These are phyloP conservation scores for Sinopyrophorus schimmeli DNA, from an alignment of 2,888 invertebrate genomes.

Conservation along the genomic window DNA sequence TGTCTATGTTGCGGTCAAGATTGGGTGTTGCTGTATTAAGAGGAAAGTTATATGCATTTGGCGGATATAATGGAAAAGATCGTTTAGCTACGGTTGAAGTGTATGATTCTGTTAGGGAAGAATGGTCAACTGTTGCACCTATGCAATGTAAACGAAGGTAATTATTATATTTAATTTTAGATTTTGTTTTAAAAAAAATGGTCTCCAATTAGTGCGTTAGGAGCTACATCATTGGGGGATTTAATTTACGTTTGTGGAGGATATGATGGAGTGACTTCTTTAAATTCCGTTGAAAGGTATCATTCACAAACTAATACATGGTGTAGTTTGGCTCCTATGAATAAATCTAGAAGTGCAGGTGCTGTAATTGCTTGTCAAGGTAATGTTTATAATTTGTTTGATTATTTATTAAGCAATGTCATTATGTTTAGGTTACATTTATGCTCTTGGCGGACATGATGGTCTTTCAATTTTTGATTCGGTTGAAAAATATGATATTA, in stretches of 20 bases:
- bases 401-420: not conserved
- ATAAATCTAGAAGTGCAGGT: constrained; percentile 60
- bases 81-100: constrained; percentile 83
- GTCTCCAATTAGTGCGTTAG: constrained; percentile 66
- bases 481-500: constrained; percentile 79
- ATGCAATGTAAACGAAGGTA: constrained; percentile 83
- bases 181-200: too few species aligned
- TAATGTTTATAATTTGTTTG: constrained; percentile 22
- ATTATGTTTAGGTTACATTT: constrained; percentile 69
- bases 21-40: constrained; percentile 84
- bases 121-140: constrained; percentile 76
- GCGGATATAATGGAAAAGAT: constrained; percentile 84
- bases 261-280: constrained; percentile 81
- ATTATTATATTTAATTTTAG: constrained; percentile 10
- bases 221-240: constrained; percentile 78
- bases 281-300: constrained; percentile 82
- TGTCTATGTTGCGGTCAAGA: constrained; percentile 81
- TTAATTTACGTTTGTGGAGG: constrained; percentile 84
- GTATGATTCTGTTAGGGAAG: constrained; percentile 71
- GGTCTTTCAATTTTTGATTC: constrained; percentile 86
- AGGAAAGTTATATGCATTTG: constrained; percentile 78
- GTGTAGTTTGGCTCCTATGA: constrained; percentile 74
- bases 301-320: constrained; percentile 73
- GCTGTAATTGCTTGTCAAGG: constrained; percentile 55
- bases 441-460: constrained; percentile 86